A percentile compares a stretch with the other conserved stretches of the same genome.
Conservation (phyloP, 2,113 vertebrate species). For the Zeus faber region DNA sequence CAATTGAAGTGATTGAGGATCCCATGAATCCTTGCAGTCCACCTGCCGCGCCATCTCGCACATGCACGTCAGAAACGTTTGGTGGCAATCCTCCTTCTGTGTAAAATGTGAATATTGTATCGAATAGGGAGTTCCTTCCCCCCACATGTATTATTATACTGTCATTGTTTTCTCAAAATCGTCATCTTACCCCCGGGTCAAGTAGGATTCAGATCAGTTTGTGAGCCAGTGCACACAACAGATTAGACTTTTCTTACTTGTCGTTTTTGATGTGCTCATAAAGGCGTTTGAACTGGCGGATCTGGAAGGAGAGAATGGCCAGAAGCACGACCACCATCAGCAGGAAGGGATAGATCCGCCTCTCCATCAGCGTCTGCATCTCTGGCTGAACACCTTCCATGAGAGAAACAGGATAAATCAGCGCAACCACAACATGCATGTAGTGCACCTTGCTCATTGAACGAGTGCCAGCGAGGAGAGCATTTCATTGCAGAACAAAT, state of each 20-base stretch:
- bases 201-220: neutral
- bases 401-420: neutral
- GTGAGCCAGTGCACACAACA: neutral
- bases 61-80: too few species aligned
- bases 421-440: too few species aligned
- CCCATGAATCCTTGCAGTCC: too few species aligned
- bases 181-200: neutral
- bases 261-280: slow-evolving; percentile 99
- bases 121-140: too few species aligned
- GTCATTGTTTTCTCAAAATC: neutral
- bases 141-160: too few species aligned
- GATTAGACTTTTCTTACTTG: slow-evolving; percentile 78
- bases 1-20: too few species aligned
- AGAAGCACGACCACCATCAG: slow-evolving; percentile 91
- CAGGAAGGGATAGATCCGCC: slow-evolving; percentile 94
- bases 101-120: too few species aligned
- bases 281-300: slow-evolving; percentile 96
- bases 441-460: too few species aligned
- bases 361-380: slow-evolving; percentile 72
- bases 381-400: slow-evolving; percentile 48
- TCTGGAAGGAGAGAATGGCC: slow-evolving; percentile 93
- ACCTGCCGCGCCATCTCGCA: too few species aligned
- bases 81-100: too few species aligned
- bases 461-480: too few species aligned
- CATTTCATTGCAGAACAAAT: too few species aligned